Percentiles rank a stretch among this genome's conserved stretches.
These are phyloP conservation scores for Apogon hyalosoma DNA, from an alignment of 2,797 vertebrate genomes.

Conservation along the genomic window DNA sequence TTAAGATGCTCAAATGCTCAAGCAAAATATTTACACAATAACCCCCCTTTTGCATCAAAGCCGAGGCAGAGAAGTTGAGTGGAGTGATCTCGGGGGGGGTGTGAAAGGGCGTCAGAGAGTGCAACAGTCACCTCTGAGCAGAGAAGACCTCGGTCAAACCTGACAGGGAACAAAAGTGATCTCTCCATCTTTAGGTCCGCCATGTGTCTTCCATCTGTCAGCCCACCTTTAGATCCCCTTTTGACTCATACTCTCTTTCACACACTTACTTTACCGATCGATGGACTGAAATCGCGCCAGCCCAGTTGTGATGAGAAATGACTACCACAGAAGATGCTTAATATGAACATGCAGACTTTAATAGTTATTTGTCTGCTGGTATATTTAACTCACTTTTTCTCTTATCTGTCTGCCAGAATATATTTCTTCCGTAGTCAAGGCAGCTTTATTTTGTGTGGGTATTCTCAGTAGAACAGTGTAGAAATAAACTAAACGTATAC, in stretches of 20 bases:
- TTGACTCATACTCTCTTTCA: slow-evolving; percentile 73
- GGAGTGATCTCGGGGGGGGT: slow-evolving; percentile 69
- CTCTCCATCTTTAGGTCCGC: slow-evolving; percentile 73
- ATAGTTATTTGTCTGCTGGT: slow-evolving; percentile 53
- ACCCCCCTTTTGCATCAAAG: slow-evolving; percentile 77
- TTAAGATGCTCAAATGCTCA: slow-evolving; percentile 84
- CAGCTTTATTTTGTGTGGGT: slow-evolving; percentile 67
- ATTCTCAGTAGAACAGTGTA: slow-evolving; percentile 54
- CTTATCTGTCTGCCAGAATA: slow-evolving; percentile 55
- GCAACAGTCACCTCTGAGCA: slow-evolving; percentile 78
- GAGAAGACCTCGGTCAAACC: slow-evolving; percentile 75
- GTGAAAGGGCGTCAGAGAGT: slow-evolving; percentile 72
- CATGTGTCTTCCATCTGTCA: slow-evolving; percentile 67
- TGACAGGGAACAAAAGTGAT: slow-evolving; percentile 75
- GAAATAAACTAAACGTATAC: slow-evolving; percentile 46
- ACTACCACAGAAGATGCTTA: slow-evolving; percentile 58
- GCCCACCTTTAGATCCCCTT: slow-evolving; percentile 79
- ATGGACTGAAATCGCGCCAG: slow-evolving; percentile 69
- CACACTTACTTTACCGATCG: slow-evolving; percentile 69
- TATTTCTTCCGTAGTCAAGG: slow-evolving; percentile 54
- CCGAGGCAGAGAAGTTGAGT: slow-evolving; percentile 62
- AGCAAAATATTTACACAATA: slow-evolving; percentile 85
- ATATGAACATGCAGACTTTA: slow-evolving; percentile 57
- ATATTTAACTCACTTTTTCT: slow-evolving; percentile 55
- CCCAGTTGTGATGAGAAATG: slow-evolving; percentile 74